A percentile compares a stretch with the other conserved stretches of the same genome.
Conservation (phyloP, 1,140 invertebrate genomes). For the Drosophila erecta region DNA sequence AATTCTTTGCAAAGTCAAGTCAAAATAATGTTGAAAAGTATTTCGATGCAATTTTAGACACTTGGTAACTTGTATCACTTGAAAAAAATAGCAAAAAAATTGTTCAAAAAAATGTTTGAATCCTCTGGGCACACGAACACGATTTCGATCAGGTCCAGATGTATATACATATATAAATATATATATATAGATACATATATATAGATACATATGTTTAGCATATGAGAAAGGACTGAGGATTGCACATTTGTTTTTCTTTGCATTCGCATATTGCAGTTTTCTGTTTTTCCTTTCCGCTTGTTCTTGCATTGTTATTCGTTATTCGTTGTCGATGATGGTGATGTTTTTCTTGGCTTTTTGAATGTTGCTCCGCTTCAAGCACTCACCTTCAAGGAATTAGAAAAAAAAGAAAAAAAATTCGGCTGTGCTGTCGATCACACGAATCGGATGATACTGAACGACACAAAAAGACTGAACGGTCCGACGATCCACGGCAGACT, state of each 20-base stretch:
- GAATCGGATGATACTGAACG: constrained; percentile 82
- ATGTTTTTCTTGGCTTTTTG: constrained; percentile 9
- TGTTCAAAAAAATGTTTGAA: constrained; percentile 21
- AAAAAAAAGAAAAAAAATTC: constrained; percentile 84
- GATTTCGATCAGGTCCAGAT: not conserved
- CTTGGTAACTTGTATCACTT: constrained; percentile 44
- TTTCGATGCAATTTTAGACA: constrained; percentile 24
- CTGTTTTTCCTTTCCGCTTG: constrained; percentile 1
- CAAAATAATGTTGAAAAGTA: not conserved
- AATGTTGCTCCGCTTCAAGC: constrained; percentile 31
- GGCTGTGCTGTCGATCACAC: constrained; percentile 83
- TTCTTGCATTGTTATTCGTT: constrained; percentile 33
- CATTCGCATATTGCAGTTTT: constrained; percentile 24
- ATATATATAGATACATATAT: not conserved
- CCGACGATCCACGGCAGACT: constrained; percentile 85
- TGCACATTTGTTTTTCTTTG: constrained; percentile 17
- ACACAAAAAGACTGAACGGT: constrained; percentile 84
- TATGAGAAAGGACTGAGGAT: constrained; percentile 3
- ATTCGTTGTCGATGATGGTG: constrained; percentile 12
- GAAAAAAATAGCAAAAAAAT: constrained; percentile 68
- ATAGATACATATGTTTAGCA: constrained; percentile 1
- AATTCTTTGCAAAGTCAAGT: constrained; percentile 4
- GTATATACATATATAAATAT: not conserved
- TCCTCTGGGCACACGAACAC: constrained; percentile 28
- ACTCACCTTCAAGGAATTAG: constrained; percentile 85